phyloP scores from a whole-genome alignment of 1,140 invertebrate species.

The Globodera ellingtonae region DNA sequence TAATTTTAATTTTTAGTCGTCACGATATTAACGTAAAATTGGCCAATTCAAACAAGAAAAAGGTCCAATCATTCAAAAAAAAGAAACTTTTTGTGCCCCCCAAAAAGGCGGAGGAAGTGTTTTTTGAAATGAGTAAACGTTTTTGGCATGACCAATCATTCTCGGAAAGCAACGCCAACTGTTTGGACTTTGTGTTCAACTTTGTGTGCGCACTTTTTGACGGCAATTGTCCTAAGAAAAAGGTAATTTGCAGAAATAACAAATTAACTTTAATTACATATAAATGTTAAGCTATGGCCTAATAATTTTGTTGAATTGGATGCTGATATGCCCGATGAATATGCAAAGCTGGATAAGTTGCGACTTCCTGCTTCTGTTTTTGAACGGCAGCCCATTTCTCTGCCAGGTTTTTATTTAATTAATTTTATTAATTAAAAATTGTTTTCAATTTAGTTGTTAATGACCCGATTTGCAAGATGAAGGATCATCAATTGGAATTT shows the following conservation, averaged over 20 bases:
- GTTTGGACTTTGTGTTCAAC: neutral
- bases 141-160: neutral
- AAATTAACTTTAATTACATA: neutral
- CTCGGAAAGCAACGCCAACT: neutral
- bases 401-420: neutral
- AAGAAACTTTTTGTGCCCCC: constrained; percentile 31
- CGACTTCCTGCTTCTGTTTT: neutral
- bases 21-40: too few relatives aligned
- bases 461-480: too few relatives aligned
- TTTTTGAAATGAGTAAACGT: neutral
- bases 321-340: neutral
- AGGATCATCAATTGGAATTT: too few relatives aligned
- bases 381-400: neutral
- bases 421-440: too few relatives aligned
- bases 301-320: neutral
- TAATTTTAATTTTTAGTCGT: too few relatives aligned
- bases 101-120: constrained; percentile 32
- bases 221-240: too few relatives aligned
- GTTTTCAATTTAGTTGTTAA: too few relatives aligned
- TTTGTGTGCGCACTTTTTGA: neutral
- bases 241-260: too few relatives aligned
- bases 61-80: too few relatives aligned
- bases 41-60: too few relatives aligned
- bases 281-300: neutral
- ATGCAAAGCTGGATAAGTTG: neutral